phyloP scores from a whole-genome alignment of 2,888 invertebrate genomes.

The Fabriciana adippe region DNA sequence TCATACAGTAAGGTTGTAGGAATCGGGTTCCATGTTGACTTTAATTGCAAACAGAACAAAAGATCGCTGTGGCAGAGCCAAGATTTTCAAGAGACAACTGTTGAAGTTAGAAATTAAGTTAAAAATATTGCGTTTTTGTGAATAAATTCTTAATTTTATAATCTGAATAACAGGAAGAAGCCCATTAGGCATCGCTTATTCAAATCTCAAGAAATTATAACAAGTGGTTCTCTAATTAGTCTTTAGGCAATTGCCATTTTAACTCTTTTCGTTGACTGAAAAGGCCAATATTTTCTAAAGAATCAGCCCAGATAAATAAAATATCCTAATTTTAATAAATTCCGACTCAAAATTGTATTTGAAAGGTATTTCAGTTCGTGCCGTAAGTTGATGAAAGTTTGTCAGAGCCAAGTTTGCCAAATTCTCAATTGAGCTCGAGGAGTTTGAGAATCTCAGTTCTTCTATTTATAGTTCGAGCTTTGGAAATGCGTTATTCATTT shows the following conservation, averaged over 20 bases:
- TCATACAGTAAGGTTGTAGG: too few species aligned
- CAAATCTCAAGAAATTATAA: constrained; percentile 18
- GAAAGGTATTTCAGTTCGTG: constrained; percentile 29
- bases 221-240: constrained; percentile 23
- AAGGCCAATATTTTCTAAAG: constrained; percentile 16
- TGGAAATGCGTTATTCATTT: constrained; percentile 2
- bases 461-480: constrained; percentile 25
- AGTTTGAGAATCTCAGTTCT: constrained; percentile 32
- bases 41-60: too few species aligned
- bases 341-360: constrained; percentile 31
- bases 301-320: constrained; percentile 10
- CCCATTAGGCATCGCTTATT: constrained; percentile 22
- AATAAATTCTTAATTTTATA: not conserved
- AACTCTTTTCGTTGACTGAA: constrained; percentile 8
- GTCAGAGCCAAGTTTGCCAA: constrained; percentile 30
- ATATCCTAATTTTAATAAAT: constrained; percentile 30
- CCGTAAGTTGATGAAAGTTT: constrained; percentile 16
- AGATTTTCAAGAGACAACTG: too few species aligned
- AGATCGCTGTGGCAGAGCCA: too few species aligned
- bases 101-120: not conserved
- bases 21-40: too few species aligned
- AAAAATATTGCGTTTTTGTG: not conserved
- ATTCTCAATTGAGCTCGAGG: constrained; percentile 34
- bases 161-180: constrained; percentile 13
- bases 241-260: constrained; percentile 21